These are phyloP conservation scores for Micropterix aruncella DNA, from an alignment of 2,888 invertebrate species.

Conservation along the genomic window DNA sequence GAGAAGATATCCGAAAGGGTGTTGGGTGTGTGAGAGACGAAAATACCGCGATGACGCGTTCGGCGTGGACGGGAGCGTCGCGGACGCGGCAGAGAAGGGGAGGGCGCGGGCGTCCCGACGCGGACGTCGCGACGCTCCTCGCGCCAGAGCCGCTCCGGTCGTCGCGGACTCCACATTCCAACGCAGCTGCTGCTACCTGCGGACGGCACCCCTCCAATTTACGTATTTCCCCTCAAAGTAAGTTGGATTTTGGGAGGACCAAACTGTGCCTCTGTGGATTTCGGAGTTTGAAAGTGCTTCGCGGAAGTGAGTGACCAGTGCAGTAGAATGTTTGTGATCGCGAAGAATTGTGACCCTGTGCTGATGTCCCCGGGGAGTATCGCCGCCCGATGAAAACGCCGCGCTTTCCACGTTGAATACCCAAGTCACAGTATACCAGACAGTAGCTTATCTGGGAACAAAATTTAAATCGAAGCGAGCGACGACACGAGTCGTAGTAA, in stretches of 20 bases:
- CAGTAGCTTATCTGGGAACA: too few species aligned
- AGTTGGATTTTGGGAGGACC: conserved; percentile 20
- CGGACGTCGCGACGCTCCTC: conserved; percentile 16
- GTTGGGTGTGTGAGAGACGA: neutral
- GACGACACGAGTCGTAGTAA: too few species aligned
- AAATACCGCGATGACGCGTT: neutral
- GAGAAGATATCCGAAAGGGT: neutral
- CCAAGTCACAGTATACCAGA: too few species aligned
- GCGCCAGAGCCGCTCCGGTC: conserved; percentile 51
- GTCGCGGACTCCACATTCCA: conserved; percentile 60
- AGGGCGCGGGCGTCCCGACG: conserved; percentile 13
- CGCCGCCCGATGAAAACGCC: too few species aligned
- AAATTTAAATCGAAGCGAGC: too few species aligned
- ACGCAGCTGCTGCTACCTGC: conserved; percentile 38
- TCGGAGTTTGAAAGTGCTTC: neutral
- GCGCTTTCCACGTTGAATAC: too few species aligned
- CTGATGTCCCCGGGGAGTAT: neutral
- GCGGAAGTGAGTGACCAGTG: neutral
- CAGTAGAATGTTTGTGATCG: too few species aligned
- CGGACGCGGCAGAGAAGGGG: conserved; percentile 8
- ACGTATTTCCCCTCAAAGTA: conserved; percentile 31
- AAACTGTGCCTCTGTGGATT: neutral
- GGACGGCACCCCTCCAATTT: conserved; percentile 32
- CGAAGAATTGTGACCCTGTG: neutral
- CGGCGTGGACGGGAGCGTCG: conserved; percentile 5